Base-by-base conservation (phyloP, 1,140 invertebrate genomes). In the Steinernema khuongi region DNA sequence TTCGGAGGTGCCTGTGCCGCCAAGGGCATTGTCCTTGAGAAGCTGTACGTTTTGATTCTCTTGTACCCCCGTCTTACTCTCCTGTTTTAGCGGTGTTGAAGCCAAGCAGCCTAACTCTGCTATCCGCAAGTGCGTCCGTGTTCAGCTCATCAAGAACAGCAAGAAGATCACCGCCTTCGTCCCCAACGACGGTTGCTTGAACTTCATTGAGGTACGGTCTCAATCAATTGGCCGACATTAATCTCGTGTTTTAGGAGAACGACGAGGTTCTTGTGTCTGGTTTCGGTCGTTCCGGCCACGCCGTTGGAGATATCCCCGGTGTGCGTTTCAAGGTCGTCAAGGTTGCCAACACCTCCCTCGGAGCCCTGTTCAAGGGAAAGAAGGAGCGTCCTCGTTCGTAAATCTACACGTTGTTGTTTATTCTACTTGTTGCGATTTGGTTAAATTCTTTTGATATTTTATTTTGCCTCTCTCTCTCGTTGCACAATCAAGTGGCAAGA, bases 91-190 rank as follows among this genome's bases (percentile, higher is more conserved):
- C 87, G 97, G 97, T 85, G 96, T 99, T 85, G 97, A 99, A 91
- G 97, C 97, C 78, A 99, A 99, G 87, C 97, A 99, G 89, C 97
- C 97, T 29, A 99, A 99, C 87, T 99, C 96, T 88, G 96, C 96
- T 85, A 99, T 99, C 86, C 89, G 96, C 81, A 99, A 99, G 87
- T 99, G 96, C 87, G 97, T 99, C n/a, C 89, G 97, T 86, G 97
- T 99, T 29, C 97, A 99, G 86, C 88, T 99, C 31, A 99, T 99
- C 85, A 99, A 99, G 87, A 99, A 99, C 87, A 96, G 96, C 77
- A 99, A 99, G 87, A 99, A 99, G 87, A 97, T 99, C 85, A 99
- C 96, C 67, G 97, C 97, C 0, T 99, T 99, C 88, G 97, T 99
- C 71, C 97, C 97, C 69, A 90, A 94, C 71, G 97, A 99, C 86